These are phyloP conservation scores for Dinoponera quadriceps DNA, from an alignment of 1,140 invertebrate species.

Conservation along the genomic window DNA sequence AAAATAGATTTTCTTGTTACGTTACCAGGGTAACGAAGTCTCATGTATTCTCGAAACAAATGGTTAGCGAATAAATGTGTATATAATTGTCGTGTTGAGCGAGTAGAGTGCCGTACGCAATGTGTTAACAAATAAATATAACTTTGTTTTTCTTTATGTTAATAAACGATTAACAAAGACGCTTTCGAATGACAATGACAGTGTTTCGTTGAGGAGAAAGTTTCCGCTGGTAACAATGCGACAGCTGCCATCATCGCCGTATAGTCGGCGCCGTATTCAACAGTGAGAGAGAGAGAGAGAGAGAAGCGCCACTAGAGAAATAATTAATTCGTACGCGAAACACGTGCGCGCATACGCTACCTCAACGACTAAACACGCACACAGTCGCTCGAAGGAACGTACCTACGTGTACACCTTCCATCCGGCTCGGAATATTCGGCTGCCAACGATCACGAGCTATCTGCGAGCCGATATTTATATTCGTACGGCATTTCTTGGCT, in stretches of 20 bases:
- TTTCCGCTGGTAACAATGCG: conserved; percentile 56
- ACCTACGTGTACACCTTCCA: conserved; percentile 60
- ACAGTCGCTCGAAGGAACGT: conserved; percentile 61
- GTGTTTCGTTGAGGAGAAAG: conserved; percentile 67
- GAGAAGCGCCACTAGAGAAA: conserved; percentile 66
- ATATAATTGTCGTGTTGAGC: too few species aligned
- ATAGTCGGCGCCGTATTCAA: conserved; percentile 36
- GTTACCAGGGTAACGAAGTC: too few species aligned
- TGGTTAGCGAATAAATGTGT: too few species aligned
- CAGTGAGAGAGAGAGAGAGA: not conserved
- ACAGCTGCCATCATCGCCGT: conserved; percentile 24
- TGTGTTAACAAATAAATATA: too few species aligned
- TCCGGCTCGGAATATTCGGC: conserved; percentile 69
- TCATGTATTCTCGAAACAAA: too few species aligned
- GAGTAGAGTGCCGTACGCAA: too few species aligned
- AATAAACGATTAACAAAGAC: conserved; percentile 59
- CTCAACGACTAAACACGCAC: conserved; percentile 45
- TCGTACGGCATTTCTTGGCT: not conserved
- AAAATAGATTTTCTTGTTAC: too few species aligned
- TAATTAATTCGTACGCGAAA: conserved; percentile 78
- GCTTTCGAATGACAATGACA: conserved; percentile 1
- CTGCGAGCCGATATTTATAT: conserved; percentile 18
- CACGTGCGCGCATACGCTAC: conserved; percentile 71
- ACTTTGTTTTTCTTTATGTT: not conserved
- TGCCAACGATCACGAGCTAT: conserved; percentile 9